Conservation (phyloP, 2,797 vertebrate genomes). For the Melanotaenia parkinsoni region DNA sequence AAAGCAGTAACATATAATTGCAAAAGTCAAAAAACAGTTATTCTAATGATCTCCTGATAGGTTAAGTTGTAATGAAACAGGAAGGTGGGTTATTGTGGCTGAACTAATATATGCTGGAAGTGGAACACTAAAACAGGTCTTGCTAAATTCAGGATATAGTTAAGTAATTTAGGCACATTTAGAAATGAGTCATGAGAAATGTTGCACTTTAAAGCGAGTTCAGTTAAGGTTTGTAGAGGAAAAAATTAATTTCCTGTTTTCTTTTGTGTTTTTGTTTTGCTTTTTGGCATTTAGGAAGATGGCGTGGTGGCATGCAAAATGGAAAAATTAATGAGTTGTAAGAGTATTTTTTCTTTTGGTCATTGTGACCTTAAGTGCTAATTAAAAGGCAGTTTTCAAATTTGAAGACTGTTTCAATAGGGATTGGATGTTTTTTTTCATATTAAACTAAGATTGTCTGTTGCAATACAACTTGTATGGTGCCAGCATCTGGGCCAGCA, state of each 20-base stretch:
- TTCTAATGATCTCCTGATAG: constrained; percentile 2
- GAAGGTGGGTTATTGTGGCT: background rate
- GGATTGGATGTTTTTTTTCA: background rate
- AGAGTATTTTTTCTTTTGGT: constrained; percentile 27
- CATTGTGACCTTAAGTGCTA: constrained; percentile 27
- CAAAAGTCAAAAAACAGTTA: background rate
- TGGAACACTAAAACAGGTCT: too few relatives aligned
- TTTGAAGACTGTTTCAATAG: background rate
- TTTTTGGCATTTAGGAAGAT: constrained; percentile 14
- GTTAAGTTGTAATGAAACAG: constrained; percentile 11
- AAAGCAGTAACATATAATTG: background rate
- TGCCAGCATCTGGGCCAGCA: background rate
- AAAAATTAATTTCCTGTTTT: background rate
- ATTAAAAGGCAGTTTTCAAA: constrained; percentile 29
- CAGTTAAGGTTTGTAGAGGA: constrained; percentile 6
- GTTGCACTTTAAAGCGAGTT: background rate
- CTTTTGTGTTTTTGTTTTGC: too few relatives aligned
- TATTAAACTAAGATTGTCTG: background rate
- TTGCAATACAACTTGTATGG: constrained; percentile 12
- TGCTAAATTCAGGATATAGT: too few relatives aligned
- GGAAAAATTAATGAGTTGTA: constrained; percentile 32
- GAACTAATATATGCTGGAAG: too few relatives aligned
- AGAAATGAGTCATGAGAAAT: too few relatives aligned
- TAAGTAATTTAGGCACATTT: too few relatives aligned
- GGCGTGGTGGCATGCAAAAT: constrained; percentile 30